Evolutionary conservation across 1,140 invertebrate species (phyloP).

Genomic region (Leptonema lineaticorne): DNA sequence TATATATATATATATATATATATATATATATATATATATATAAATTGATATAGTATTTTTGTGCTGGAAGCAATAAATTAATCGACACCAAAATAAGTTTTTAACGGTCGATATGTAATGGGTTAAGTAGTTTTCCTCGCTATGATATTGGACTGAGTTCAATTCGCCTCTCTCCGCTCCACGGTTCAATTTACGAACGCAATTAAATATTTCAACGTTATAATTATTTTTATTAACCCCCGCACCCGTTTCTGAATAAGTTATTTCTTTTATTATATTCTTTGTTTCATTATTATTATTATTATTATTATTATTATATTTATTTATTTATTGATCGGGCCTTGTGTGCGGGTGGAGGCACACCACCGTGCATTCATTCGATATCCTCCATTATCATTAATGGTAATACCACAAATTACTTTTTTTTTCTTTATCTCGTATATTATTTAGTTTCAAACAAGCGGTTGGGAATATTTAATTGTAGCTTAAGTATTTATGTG

Average conservation of each 20-base stretch:
- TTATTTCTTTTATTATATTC: conserved; percentile 33
- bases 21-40: too few relatives aligned
- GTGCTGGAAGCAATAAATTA: too few relatives aligned
- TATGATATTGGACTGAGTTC: too few relatives aligned
- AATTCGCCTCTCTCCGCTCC: background rate
- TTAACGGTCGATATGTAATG: background rate
- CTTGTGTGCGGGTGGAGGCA: background rate
- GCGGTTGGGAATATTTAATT: conserved; percentile 25
- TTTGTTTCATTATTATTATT: conserved; percentile 16
- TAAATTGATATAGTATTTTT: too few relatives aligned
- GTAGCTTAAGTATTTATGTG: background rate
- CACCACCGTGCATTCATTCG: conserved; percentile 15
- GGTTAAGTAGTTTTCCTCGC: background rate
- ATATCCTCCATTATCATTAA: conserved; percentile 26
- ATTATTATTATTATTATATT: too few relatives aligned
- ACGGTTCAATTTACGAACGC: conserved; percentile 32
- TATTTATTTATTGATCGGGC: conserved; percentile 12
- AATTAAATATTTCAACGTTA: conserved; percentile 41
- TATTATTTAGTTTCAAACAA: conserved; percentile 21
- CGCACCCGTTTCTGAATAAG: conserved; percentile 6
- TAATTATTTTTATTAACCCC: conserved; percentile 39
- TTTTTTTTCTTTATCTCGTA: conserved; percentile 15
- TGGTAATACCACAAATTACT: conserved; percentile 26
- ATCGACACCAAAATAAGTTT: too few relatives aligned
- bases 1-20: too few relatives aligned